Conservation (phyloP, 2,888 invertebrate species). For the Drosophila kokeensis region DNA sequence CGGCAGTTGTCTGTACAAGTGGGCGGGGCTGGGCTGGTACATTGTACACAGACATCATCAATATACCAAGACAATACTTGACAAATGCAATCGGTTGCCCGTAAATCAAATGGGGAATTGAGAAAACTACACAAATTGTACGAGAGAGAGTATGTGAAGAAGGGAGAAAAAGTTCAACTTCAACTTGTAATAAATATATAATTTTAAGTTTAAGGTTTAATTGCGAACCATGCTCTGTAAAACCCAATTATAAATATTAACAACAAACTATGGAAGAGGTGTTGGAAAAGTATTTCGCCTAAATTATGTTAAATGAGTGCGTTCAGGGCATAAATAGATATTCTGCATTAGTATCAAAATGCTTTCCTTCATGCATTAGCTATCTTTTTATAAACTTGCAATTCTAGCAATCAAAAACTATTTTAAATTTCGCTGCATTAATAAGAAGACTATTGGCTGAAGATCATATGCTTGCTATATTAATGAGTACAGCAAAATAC, state of each 20-base stretch:
- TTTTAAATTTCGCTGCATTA: neutral
- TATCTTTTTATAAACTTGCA: neutral
- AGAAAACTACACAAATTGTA: neutral
- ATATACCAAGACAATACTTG: constrained; percentile 17
- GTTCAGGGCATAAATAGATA: neutral
- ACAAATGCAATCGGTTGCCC: constrained; percentile 23
- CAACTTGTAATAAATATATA: neutral
- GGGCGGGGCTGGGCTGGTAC: neutral
- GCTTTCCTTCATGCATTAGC: neutral
- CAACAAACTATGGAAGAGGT: neutral
- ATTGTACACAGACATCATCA: constrained; percentile 18
- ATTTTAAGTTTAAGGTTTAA: neutral
- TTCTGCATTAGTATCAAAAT: neutral
- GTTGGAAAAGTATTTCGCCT: neutral
- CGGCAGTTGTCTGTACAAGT: constrained; percentile 3
- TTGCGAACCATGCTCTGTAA: neutral
- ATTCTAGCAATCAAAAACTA: neutral
- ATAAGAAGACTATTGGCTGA: neutral
- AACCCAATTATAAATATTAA: neutral
- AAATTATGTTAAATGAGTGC: neutral
- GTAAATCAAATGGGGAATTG: constrained; percentile 8
- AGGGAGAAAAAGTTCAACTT: neutral
- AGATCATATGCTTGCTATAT: neutral
- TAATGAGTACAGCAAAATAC: neutral
- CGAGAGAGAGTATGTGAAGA: neutral